A percentile compares a stretch with the other conserved stretches of the same genome.
Evolutionary conservation across 2,113 vertebrate species (phyloP).

Genomic region (Apus apus): DNA sequence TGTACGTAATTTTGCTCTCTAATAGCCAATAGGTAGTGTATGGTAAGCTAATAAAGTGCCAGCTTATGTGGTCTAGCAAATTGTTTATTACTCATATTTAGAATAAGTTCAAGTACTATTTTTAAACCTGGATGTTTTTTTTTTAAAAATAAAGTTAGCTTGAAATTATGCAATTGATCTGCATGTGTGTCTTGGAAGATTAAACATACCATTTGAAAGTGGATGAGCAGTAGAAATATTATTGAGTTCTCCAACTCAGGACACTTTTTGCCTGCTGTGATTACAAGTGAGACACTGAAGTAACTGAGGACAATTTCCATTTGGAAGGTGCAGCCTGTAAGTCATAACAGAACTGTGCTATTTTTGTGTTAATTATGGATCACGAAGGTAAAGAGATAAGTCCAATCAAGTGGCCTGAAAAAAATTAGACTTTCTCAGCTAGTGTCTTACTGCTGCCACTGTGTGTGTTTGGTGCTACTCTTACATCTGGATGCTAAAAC

Average conservation of each 20-base stretch:
- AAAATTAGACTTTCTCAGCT: background rate
- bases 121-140: background rate
- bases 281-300: background rate
- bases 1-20: background rate
- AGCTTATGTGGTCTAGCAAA: background rate
- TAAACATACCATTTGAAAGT: background rate
- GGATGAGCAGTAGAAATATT: background rate
- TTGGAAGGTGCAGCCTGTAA: background rate
- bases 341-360: background rate
- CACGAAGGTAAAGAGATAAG: background rate
- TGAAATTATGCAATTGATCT: background rate
- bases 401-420: background rate
- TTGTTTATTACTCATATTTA: background rate
- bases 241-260: background rate
- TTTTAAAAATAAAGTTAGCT: background rate
- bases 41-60: background rate
- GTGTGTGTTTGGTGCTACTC: background rate
- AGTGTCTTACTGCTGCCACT: background rate
- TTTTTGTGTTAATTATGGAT: background rate
- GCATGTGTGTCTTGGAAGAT: background rate
- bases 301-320: background rate
- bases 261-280: background rate
- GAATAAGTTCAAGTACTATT: background rate
- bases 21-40: background rate
- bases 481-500: background rate